These are phyloP conservation scores for Daphoenositta chrysoptera DNA, from an alignment of 2,113 vertebrate species.

Conservation along the genomic window DNA sequence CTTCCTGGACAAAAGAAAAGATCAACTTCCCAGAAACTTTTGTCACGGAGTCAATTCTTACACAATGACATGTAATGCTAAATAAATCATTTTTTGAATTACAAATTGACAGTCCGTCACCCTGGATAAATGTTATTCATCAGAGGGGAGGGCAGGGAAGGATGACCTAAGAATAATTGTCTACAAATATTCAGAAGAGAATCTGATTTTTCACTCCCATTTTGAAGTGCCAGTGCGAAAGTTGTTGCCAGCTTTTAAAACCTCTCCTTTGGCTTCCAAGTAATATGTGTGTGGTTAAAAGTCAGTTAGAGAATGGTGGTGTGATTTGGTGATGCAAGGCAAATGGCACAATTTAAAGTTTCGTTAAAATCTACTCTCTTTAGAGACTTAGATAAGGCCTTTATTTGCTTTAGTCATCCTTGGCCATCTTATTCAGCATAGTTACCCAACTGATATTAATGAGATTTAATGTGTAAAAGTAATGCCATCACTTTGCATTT, in stretches of 20 bases:
- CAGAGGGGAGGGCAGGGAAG: background rate
- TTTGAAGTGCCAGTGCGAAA: background rate
- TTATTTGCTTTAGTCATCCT: background rate
- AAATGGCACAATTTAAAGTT: background rate
- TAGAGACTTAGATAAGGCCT: background rate
- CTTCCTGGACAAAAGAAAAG: conserved; percentile 34
- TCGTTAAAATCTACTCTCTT: background rate
- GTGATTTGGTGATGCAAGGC: background rate
- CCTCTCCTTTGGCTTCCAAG: background rate
- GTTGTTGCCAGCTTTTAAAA: background rate
- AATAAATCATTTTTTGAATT: conserved; percentile 52
- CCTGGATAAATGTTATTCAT: conserved; percentile 32
- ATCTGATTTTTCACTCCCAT: background rate
- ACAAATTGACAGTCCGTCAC: background rate
- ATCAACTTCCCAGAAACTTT: conserved; percentile 44
- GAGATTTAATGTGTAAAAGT: background rate
- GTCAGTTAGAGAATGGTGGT: background rate
- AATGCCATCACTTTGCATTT: background rate
- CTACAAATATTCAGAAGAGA: background rate
- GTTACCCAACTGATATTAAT: background rate
- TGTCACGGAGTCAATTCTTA: background rate
- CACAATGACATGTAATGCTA: conserved; percentile 17
- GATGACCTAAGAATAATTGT: conserved; percentile 15
- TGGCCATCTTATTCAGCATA: background rate
- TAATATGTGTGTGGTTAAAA: background rate